Evolutionary conservation across 2,888 invertebrate species (phyloP).

Genomic region (Pyrgus malvae): DNA sequence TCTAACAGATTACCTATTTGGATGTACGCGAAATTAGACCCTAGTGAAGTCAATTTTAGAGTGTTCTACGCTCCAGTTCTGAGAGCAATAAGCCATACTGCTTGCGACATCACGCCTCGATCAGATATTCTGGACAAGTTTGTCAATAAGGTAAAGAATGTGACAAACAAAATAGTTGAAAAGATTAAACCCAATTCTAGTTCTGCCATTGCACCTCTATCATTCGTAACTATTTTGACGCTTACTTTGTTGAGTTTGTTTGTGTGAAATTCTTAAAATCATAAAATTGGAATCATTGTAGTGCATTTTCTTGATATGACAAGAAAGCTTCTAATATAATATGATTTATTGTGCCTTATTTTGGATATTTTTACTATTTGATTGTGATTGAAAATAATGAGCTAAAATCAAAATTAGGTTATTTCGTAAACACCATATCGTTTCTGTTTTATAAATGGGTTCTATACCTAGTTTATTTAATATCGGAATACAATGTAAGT

Average conservation of each 20-base stretch:
- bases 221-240: conserved; percentile 41
- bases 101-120: conserved; percentile 84
- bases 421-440: too few species aligned
- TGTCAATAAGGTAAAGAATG: conserved; percentile 74
- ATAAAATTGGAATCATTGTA: not conserved
- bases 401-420: too few species aligned
- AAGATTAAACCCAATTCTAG: conserved; percentile 54
- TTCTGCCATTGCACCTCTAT: not conserved
- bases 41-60: conserved; percentile 86
- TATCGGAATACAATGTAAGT: too few species aligned
- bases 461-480: too few species aligned
- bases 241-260: conserved; percentile 6
- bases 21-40: conserved; percentile 84
- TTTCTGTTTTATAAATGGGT: too few species aligned
- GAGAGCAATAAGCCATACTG: conserved; percentile 87
- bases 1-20: conserved; percentile 87
- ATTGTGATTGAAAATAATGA: too few species aligned
- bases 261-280: conserved; percentile 4
- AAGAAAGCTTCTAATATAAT: too few species aligned
- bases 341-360: too few species aligned
- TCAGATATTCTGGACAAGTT: conserved; percentile 80
- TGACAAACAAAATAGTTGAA: conserved; percentile 53
- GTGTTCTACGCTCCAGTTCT: conserved; percentile 85
- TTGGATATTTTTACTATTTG: too few species aligned
- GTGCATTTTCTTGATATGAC: not conserved